Evolutionary conservation across 2,888 invertebrate genomes (phyloP).

Genomic region (Elmis aenea): DNA sequence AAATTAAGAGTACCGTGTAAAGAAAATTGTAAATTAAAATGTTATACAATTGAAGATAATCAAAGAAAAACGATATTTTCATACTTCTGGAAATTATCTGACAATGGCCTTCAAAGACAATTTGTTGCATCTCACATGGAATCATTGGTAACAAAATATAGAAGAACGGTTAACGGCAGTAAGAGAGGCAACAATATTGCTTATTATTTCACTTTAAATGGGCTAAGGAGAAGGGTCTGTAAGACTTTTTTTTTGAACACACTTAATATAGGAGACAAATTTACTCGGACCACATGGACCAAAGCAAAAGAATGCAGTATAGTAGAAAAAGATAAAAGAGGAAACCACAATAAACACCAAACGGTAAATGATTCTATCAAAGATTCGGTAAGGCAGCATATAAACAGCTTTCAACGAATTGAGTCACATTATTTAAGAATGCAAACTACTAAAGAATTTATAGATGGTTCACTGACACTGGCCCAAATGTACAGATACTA

Average conservation of each 20-base stretch:
- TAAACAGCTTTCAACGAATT: constrained; percentile 1
- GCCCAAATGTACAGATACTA: constrained; percentile 3
- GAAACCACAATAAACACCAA: constrained; percentile 3
- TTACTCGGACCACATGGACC: constrained; percentile 4
- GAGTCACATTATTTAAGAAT: constrained; percentile 3
- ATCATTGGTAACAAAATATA: background rate
- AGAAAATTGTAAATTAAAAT: background rate
- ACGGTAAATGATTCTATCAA: constrained; percentile 2
- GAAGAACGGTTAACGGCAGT: too few relatives aligned
- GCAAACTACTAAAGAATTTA: background rate
- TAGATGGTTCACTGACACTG: too few relatives aligned
- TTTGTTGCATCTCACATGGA: constrained; percentile 1
- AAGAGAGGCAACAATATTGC: constrained; percentile 3
- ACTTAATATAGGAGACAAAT: constrained; percentile 1
- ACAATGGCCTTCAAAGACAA: constrained; percentile 1
- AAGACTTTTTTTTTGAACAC: constrained; percentile 4
- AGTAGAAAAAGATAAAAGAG: constrained; percentile 6
- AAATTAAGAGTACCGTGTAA: background rate
- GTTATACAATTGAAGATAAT: background rate
- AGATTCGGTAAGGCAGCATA: constrained; percentile 4
- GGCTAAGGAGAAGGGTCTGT: constrained; percentile 2
- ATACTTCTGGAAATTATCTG: constrained; percentile 1
- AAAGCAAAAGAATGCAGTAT: constrained; percentile 3
- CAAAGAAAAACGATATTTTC: constrained; percentile 1
- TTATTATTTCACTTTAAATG: constrained; percentile 2